phyloP scores from a whole-genome alignment of 1,140 invertebrate genomes.

The Drosophila azteca region DNA sequence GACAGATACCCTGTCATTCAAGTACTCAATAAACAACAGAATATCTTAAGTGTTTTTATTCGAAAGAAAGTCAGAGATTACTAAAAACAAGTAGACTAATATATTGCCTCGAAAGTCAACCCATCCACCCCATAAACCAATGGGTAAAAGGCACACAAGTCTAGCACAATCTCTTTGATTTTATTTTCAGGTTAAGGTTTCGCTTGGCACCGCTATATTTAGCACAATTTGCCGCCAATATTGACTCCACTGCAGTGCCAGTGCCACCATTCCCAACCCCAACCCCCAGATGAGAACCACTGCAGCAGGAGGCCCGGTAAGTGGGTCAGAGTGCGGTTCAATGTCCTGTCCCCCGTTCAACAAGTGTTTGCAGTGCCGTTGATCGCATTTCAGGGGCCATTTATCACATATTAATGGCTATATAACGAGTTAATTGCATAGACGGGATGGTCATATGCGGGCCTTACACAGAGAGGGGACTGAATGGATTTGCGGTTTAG shows the following conservation, averaged over 20 bases:
- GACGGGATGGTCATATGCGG: constrained; percentile 5
- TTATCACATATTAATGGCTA: constrained; percentile 31
- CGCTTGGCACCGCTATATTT: constrained; percentile 27
- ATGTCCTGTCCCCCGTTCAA: constrained; percentile 25
- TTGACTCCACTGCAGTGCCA: constrained; percentile 11
- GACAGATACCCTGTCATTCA: background rate
- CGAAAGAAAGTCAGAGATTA: no score
- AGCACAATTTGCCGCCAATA: constrained; percentile 32
- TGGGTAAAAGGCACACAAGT: constrained; percentile 26
- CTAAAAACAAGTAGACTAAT: no score
- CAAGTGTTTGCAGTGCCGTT: constrained; percentile 36
- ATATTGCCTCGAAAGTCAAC: no score
- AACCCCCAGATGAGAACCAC: background rate
- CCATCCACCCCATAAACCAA: constrained; percentile 1
- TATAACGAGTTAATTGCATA: constrained; percentile 38
- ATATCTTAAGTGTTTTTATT: no score
- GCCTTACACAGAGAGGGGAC: background rate
- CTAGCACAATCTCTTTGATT: constrained; percentile 32
- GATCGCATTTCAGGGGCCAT: constrained; percentile 37
- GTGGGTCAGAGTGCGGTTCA: constrained; percentile 39
- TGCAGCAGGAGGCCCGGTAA: constrained; percentile 7
- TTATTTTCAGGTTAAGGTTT: constrained; percentile 67
- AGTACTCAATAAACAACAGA: background rate
- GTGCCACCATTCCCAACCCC: background rate
- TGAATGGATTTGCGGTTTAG: background rate